Percentiles rank a stretch among this genome's conserved stretches.
Conservation (phyloP, 2,113 vertebrate genomes). For the Ptilonorhynchus violaceus region DNA sequence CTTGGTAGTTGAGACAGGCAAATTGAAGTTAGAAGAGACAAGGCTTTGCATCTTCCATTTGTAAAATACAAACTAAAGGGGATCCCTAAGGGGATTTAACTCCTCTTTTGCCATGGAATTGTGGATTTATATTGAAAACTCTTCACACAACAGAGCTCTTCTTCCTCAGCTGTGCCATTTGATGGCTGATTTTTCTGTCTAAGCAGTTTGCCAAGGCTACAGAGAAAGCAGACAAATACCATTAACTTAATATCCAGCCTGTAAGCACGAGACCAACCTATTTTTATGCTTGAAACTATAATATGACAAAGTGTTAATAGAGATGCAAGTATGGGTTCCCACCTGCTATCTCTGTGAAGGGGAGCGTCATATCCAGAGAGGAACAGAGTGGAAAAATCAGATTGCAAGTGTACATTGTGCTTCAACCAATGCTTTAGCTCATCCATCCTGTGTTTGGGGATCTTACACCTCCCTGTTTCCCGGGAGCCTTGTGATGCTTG, state of each 20-base stretch:
- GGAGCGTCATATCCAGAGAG: background rate
- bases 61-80: background rate
- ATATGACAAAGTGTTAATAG: background rate
- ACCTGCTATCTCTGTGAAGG: background rate
- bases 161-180: background rate
- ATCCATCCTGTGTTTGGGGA: background rate
- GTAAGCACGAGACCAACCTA: background rate
- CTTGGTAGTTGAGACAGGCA: background rate
- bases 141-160: background rate
- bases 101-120: background rate
- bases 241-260: no score
- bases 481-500: background rate
- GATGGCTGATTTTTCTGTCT: background rate
- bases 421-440: background rate
- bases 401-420: fast-evolving
- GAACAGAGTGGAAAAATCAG: background rate
- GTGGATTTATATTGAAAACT: background rate
- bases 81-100: background rate
- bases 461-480: background rate
- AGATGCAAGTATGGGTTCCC: background rate
- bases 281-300: background rate
- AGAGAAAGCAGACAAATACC: background rate
- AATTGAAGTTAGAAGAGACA: background rate
- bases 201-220: fast-evolving
- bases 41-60: background rate